phyloP scores from a whole-genome alignment of 2,113 vertebrate genomes.

The Toxotes chatareus region DNA sequence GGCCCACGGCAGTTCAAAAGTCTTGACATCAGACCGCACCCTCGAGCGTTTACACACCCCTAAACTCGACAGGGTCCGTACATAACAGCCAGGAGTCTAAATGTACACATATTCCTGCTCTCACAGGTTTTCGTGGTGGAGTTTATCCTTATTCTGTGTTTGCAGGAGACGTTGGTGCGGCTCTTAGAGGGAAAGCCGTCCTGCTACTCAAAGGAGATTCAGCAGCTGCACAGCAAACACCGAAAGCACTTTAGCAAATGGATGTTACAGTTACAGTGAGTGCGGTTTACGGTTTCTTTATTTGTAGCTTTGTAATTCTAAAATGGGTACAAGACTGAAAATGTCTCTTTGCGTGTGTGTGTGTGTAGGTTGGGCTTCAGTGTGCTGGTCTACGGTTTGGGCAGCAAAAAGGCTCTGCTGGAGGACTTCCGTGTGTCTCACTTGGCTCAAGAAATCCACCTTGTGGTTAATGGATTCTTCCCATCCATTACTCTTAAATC shows the following conservation, averaged over 20 bases:
- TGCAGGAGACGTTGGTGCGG: slow-evolving; percentile 88
- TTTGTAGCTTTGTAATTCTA: not conserved
- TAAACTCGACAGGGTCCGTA: slow-evolving; percentile 90
- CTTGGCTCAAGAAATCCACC: slow-evolving; percentile 88
- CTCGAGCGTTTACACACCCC: slow-evolving; percentile 90
- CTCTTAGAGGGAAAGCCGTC: slow-evolving; percentile 87
- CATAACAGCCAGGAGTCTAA: not conserved
- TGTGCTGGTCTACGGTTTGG: slow-evolving; percentile 94
- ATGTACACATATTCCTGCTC: not conserved
- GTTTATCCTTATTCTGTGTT: slow-evolving; percentile 19
- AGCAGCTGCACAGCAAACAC: slow-evolving; percentile 88
- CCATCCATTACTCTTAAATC: slow-evolving; percentile 95
- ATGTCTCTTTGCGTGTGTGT: not conserved
- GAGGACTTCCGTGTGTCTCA: slow-evolving; percentile 91
- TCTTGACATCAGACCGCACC: slow-evolving; percentile 94
- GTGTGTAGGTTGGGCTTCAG: slow-evolving; percentile 91
- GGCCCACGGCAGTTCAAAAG: slow-evolving; percentile 96
- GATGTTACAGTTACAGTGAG: slow-evolving; percentile 96
- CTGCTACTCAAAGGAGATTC: slow-evolving; percentile 88
- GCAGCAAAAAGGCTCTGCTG: slow-evolving; percentile 93
- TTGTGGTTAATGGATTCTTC: slow-evolving; percentile 98
- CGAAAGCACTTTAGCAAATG: slow-evolving; percentile 92
- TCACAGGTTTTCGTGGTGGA: not conserved
- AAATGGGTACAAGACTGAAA: too few species aligned
- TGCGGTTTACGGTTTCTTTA: slow-evolving; percentile 4